Base-by-base conservation (phyloP, 2,888 invertebrate species). In the Aleiodes leptofemur region DNA sequence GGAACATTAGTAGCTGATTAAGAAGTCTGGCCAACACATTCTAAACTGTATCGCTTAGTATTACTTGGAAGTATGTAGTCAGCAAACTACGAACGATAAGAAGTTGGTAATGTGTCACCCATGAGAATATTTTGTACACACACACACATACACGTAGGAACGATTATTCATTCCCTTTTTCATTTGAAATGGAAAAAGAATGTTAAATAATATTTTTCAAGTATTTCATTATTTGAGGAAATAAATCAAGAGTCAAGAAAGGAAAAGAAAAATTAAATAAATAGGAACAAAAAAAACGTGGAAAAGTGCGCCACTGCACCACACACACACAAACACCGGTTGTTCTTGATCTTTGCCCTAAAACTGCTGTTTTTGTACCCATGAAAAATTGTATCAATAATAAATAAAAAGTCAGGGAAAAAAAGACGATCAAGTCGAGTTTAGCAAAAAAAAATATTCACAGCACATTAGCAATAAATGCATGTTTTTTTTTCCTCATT, bases 291-390 rank as follows among this genome's bases (percentile, higher is more conserved):
- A 64, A 56, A 43, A 16, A 53, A 53, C 7, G 31, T 31, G 34
- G 31, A n/a, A 57, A 59, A 59, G 59, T 1, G 34, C n/a, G 5
- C 14, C 1, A n/a, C 38, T 34, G n/a, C 14, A 29, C 13, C 5
- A 59, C 34, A 29, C 69, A 29, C 69, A 23, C 2, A 23, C 23
- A 23, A 23, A 23, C 23, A 82, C 81, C 72, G 78, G 82, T 80
- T 78, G 82, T 78, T 83, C 82, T 84, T 85, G 85, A 86, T 85
- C 84, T 85, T 83, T 86, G 84, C 72, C 81, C 81, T 23, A 51
- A 16, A 71, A 70, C 38, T 38, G 13, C 59, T 14, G 13, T 31
- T 59, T 34, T 4, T n/a, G n/a, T 55, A 53, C 55, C 55, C 51
- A 69, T 16, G 59, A 64, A 71, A 55, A 74, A 59, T 61, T 53